These are phyloP conservation scores for Colletes gigas DNA, from an alignment of 1,140 invertebrate genomes.

Conservation along the genomic window DNA sequence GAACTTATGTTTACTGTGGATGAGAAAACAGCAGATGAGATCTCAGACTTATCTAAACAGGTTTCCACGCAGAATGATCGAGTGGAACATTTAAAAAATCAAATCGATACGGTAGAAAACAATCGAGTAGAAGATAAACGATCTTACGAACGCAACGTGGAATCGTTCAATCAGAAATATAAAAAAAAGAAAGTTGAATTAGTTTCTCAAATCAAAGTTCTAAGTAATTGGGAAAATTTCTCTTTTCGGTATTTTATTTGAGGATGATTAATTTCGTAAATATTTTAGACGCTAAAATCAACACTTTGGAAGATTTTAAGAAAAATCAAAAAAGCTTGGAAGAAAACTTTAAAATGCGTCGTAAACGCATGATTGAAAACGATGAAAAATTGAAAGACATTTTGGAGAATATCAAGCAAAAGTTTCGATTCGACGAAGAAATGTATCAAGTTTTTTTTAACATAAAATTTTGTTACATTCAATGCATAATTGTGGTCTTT, in stretches of 20 bases:
- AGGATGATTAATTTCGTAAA: not conserved
- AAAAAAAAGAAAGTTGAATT: slow-evolving; percentile 58
- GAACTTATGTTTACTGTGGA: slow-evolving; percentile 36
- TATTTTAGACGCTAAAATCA: slow-evolving; percentile 68
- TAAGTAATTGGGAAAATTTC: slow-evolving; percentile 63
- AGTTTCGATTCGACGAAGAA: slow-evolving; percentile 67
- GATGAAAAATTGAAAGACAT: slow-evolving; percentile 56
- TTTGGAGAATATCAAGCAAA: slow-evolving; percentile 54
- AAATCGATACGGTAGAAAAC: slow-evolving; percentile 54
- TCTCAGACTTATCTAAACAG: slow-evolving; percentile 65
- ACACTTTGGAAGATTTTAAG: slow-evolving; percentile 73
- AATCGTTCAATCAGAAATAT: slow-evolving; percentile 64
- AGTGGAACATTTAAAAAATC: slow-evolving; percentile 53
- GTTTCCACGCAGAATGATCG: slow-evolving; percentile 56
- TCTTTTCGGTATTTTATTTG: not conserved
- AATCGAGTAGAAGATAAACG: slow-evolving; percentile 48
- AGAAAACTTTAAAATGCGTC: slow-evolving; percentile 56
- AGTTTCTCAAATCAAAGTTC: slow-evolving; percentile 65
- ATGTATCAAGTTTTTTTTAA: slow-evolving; percentile 59
- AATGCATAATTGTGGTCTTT: not conserved
- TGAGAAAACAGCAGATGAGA: slow-evolving; percentile 63
- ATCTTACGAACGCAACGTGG: slow-evolving; percentile 56
- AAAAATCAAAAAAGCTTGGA: slow-evolving; percentile 45
- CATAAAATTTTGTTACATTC: slow-evolving; percentile 5
- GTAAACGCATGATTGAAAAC: slow-evolving; percentile 50